phyloP scores from a whole-genome alignment of 2,888 invertebrate genomes.

The Drosophila subquinaria region DNA sequence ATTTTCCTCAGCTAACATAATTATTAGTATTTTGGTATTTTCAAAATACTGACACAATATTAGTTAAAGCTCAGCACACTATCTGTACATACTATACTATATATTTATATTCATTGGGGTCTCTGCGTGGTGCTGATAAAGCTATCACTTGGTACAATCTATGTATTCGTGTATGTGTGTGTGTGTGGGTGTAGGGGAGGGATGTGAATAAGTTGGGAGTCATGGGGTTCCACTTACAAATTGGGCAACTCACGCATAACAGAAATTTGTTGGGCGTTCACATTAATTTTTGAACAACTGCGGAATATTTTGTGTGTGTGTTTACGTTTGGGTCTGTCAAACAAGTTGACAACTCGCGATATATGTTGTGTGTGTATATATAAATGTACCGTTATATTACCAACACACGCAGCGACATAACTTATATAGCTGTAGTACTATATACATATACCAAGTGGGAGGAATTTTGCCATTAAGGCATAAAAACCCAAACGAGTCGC shows the following conservation, averaged over 20 bases:
- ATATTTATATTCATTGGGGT: background rate
- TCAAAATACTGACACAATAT: conserved; percentile 6
- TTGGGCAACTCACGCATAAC: conserved; percentile 54
- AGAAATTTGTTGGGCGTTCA: conserved; percentile 35
- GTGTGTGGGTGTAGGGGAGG: background rate
- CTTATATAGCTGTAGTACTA: conserved; percentile 37
- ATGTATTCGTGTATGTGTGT: background rate
- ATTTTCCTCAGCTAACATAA: background rate
- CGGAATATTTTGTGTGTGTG: conserved; percentile 14
- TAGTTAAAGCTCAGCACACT: conserved; percentile 1
- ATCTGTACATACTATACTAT: background rate
- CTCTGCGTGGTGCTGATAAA: conserved; percentile 15
- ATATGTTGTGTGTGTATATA: conserved; percentile 15
- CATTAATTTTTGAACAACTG: conserved; percentile 58
- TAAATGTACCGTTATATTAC: conserved; percentile 37
- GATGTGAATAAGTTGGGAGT: background rate
- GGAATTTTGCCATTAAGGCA: conserved; percentile 56
- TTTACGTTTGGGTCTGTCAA: conserved; percentile 39
- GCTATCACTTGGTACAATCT: conserved; percentile 21
- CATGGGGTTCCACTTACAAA: conserved; percentile 30
- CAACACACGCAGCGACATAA: conserved; percentile 30
- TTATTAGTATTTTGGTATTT: background rate
- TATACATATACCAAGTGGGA: background rate
- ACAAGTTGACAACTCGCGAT: conserved; percentile 58
- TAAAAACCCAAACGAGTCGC: conserved; percentile 51